Evolutionary conservation across 2,888 invertebrate species (phyloP).

Genomic region (Andrena minutula): DNA sequence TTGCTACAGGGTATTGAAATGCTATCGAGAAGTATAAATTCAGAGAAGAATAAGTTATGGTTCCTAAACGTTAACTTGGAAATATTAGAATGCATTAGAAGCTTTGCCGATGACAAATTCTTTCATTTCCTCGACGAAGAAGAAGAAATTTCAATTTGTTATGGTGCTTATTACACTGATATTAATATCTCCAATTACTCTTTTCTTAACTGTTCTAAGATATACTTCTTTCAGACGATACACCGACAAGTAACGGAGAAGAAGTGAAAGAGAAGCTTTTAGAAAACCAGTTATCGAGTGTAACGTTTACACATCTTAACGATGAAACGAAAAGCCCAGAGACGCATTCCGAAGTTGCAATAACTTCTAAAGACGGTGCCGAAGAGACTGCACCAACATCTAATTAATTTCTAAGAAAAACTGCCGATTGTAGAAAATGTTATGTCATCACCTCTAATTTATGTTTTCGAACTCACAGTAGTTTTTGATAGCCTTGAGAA

Average conservation of each 20-base stretch:
- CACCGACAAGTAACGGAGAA: not conserved
- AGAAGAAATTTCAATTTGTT: constrained; percentile 68
- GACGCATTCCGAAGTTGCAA: not conserved
- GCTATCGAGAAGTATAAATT: constrained; percentile 86
- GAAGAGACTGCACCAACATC: constrained; percentile 32
- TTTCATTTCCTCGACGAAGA: constrained; percentile 72
- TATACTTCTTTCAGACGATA: constrained; percentile 9
- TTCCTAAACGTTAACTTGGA: constrained; percentile 84
- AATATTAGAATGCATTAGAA: constrained; percentile 76
- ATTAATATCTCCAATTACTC: not conserved
- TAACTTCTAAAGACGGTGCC: not conserved
- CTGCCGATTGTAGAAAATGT: too few species aligned
- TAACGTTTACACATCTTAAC: not conserved
- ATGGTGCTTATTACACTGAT: constrained; percentile 32
- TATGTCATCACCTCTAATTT: too few species aligned
- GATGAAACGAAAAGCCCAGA: not conserved
- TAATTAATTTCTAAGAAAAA: too few species aligned
- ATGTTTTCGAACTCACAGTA: too few species aligned
- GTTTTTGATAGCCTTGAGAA: too few species aligned
- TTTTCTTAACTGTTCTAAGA: not conserved
- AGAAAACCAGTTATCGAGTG: not conserved
- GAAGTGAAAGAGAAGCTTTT: constrained; percentile 3
- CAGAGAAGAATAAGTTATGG: constrained; percentile 86
- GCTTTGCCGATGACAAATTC: constrained; percentile 66
- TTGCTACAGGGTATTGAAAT: constrained; percentile 87